Evolutionary conservation across 1,140 invertebrate species (phyloP).

Genomic region (Hypothenemus hampei): DNA sequence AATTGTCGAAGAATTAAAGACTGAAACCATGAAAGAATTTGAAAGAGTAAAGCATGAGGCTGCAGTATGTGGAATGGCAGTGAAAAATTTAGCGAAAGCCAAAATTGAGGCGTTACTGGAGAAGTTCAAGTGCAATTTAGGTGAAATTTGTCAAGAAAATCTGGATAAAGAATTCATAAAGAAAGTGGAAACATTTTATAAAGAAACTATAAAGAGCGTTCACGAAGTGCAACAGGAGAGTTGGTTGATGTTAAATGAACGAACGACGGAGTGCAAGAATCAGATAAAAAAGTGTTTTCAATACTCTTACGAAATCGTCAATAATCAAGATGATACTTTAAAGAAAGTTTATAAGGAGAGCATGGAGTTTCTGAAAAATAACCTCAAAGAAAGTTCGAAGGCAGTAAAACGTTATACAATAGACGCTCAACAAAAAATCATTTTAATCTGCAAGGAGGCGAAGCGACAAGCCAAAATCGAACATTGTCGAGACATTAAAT

Average conservation of each 20-base stretch:
- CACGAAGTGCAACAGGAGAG: slow-evolving; percentile 1
- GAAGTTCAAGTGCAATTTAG: slow-evolving; percentile 8
- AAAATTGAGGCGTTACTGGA: slow-evolving; percentile 9
- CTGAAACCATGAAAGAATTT: slow-evolving; percentile 19
- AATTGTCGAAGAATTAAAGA: slow-evolving; percentile 14
- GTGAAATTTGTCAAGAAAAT: neutral
- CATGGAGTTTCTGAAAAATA: slow-evolving; percentile 17
- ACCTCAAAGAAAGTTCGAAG: slow-evolving; percentile 1
- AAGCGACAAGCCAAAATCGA: slow-evolving; percentile 7
- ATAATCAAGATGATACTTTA: slow-evolving; percentile 14
- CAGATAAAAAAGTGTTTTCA: slow-evolving; percentile 17
- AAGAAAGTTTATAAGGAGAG: slow-evolving; percentile 12
- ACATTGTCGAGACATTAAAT: too few relatives aligned
- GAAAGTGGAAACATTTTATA: slow-evolving; percentile 12
- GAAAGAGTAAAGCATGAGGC: slow-evolving; percentile 17
- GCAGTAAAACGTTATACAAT: neutral
- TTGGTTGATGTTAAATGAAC: slow-evolving; percentile 3
- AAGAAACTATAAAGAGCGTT: slow-evolving; percentile 14
- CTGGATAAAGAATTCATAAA: slow-evolving; percentile 10
- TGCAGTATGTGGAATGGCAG: neutral
- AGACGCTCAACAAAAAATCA: slow-evolving; percentile 10
- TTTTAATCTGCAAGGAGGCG: slow-evolving; percentile 13
- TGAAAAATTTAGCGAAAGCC: slow-evolving; percentile 1
- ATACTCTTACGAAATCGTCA: slow-evolving; percentile 13
- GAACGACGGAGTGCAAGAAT: neutral